A percentile compares a stretch with the other conserved stretches of the same genome.
Conservation (phyloP, 37 sponge, comb jelly and placozoan species). For the Axinella damicornis region DNA sequence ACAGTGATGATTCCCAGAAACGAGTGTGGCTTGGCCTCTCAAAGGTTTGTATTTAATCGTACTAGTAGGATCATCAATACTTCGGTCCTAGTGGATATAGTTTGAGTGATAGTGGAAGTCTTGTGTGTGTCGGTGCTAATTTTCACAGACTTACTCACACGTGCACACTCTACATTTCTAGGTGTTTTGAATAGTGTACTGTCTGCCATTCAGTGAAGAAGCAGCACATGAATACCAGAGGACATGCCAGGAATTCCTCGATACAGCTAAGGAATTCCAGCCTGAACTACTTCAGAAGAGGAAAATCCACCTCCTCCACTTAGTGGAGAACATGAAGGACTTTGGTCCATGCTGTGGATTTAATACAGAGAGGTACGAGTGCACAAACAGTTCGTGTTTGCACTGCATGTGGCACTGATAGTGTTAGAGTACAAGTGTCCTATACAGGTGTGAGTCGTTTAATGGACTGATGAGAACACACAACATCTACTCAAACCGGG, state of each 20-base stretch:
- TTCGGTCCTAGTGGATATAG: too few species aligned
- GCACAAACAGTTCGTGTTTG: too few species aligned
- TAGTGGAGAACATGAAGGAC: conserved; percentile 40
- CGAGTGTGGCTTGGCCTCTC: background rate
- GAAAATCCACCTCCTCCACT: conserved; percentile 50
- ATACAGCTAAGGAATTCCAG: background rate
- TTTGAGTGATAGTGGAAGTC: too few species aligned
- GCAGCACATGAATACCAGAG: too few species aligned
- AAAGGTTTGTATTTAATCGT: background rate
- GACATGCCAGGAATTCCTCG: too few species aligned
- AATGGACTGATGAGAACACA: conserved; percentile 31
- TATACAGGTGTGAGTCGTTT: conserved; percentile 54
- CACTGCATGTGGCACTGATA: too few species aligned
- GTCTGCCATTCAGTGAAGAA: background rate
- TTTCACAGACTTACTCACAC: too few species aligned
- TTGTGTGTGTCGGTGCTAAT: too few species aligned
- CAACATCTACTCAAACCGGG: conserved; percentile 53
- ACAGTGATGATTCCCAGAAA: conserved; percentile 3
- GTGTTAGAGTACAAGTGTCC: too few species aligned
- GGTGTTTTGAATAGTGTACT: background rate
- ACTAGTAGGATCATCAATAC: background rate
- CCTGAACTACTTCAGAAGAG: too few species aligned
- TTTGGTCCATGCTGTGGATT: conserved; percentile 51
- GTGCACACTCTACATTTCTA: background rate
- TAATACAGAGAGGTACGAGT: conserved; percentile 62